phyloP scores from a whole-genome alignment of 1,140 invertebrate genomes.

The Linepithema humile region DNA sequence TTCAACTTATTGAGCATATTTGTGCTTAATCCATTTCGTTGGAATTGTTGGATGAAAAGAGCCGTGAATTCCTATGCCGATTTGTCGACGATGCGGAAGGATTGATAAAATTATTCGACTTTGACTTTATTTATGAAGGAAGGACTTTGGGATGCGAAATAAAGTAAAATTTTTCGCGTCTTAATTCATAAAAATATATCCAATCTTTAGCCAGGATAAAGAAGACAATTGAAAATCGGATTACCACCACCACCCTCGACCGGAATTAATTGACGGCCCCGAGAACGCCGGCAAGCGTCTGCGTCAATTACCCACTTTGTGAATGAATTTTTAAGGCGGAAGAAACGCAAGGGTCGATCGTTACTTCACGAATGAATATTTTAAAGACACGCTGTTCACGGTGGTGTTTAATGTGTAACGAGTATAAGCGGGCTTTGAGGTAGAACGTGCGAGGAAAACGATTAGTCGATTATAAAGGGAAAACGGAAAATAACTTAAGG shows the following conservation, averaged over 20 bases:
- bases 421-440: background rate
- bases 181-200: background rate
- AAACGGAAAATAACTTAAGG: background rate
- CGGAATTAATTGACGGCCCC: slow-evolving; percentile 22
- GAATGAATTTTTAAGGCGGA: slow-evolving; percentile 47
- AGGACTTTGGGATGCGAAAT: background rate
- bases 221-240: background rate
- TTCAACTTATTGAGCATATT: slow-evolving; percentile 2
- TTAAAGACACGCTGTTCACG: background rate
- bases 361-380: slow-evolving; percentile 32
- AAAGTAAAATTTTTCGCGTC: background rate
- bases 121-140: background rate
- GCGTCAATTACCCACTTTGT: slow-evolving; percentile 22
- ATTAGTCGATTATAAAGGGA: slow-evolving; percentile 7
- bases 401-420: background rate
- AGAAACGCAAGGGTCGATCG: slow-evolving; percentile 23
- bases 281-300: background rate
- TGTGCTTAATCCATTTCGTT: background rate
- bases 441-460: background rate
- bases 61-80: background rate
- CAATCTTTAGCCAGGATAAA: background rate
- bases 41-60: background rate
- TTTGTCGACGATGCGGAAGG: background rate
- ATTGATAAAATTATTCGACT: background rate
- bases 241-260: background rate